Base-by-base conservation (phyloP, 2,888 invertebrate genomes). In the Vannuccia rotundouncinata region DNA sequence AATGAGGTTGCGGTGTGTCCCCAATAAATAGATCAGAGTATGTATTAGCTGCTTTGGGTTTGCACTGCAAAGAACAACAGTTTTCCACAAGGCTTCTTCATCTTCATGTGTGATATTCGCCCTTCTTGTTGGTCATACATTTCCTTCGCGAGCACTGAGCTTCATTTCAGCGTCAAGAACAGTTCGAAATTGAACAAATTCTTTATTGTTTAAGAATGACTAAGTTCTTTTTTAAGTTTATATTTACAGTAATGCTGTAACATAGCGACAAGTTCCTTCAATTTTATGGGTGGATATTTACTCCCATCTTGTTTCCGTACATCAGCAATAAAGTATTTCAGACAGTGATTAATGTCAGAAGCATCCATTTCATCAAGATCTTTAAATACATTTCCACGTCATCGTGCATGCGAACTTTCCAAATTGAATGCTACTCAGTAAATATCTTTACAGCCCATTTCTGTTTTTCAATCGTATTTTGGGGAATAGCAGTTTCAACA, bases 201-300 rank as follows among this genome's bases (percentile, higher is more conserved):
- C 22, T 73, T 73, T 73, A n/a, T 73, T 28, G n/a, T 25, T n/a
- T 5, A 73, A 73, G 22, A 73, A 27, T n/a, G 73, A 73, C 73
- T n/a, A 73, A 73, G 22, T n/a, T 73, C 29, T 73, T 28, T n/a
- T n/a, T 73, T 73, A 27, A 25, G 22, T 28, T 73, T 28, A n/a
- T 73, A 25, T 73, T 73, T n/a, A 73, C 22, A 25, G 29, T 73
- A 73, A 73, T 73, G 73, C 73, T 73, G 73, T 25, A 25, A 25
- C 73, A 73, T 73, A 73, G 73, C 73, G 29, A 73, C 29, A n/a
- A 73, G 29, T 73, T 73, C 73, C 73, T 73, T 73, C 73, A 73
- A 73, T 25, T 5, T 73, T 73, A 5, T n/a, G 29, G 73, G 73
- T 25, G 22, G 22, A 73, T 25, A 73, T 28, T 73, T 73, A 27